These are phyloP conservation scores for Hydropsyche betteni DNA, from an alignment of 2,888 invertebrate genomes.

Conservation along the genomic window DNA sequence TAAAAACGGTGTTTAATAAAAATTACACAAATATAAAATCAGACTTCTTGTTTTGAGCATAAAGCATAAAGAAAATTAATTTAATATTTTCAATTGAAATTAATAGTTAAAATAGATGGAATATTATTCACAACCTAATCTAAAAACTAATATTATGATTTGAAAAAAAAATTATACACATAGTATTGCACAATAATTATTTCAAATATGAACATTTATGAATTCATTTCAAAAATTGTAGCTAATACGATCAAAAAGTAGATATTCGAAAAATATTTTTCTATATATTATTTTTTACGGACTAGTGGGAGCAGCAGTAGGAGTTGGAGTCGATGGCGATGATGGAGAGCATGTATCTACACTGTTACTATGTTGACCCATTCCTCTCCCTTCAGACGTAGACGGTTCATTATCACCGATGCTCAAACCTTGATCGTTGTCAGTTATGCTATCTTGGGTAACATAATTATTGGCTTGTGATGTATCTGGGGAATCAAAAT, in stretches of 20 bases:
- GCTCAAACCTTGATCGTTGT: slow-evolving; percentile 49
- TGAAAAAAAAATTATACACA: neutral
- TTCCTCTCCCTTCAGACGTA: slow-evolving; percentile 43
- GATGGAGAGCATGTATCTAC: slow-evolving; percentile 42
- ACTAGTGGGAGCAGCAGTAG: slow-evolving; percentile 17
- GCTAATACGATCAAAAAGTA: neutral
- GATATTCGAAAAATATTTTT: neutral
- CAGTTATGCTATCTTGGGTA: slow-evolving; percentile 46
- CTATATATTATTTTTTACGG: neutral
- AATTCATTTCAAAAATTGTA: neutral
- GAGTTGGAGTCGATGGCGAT: slow-evolving; percentile 33
- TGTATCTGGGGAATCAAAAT: slow-evolving; percentile 34
- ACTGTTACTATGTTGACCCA: slow-evolving; percentile 41
- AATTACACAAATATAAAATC: neutral
- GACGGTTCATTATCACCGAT: slow-evolving; percentile 48
- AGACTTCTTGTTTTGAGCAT: slow-evolving; percentile 11
- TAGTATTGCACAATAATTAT: neutral
- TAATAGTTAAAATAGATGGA: neutral
- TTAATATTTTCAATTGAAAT: no score
- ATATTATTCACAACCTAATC: slow-evolving; percentile 8
- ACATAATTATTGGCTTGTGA: slow-evolving; percentile 28
- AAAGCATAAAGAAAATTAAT: no score
- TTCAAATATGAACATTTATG: neutral
- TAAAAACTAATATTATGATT: neutral
- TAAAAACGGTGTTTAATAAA: neutral